phyloP scores from a whole-genome alignment of 2,888 invertebrate species.

The Melipona beecheii region DNA sequence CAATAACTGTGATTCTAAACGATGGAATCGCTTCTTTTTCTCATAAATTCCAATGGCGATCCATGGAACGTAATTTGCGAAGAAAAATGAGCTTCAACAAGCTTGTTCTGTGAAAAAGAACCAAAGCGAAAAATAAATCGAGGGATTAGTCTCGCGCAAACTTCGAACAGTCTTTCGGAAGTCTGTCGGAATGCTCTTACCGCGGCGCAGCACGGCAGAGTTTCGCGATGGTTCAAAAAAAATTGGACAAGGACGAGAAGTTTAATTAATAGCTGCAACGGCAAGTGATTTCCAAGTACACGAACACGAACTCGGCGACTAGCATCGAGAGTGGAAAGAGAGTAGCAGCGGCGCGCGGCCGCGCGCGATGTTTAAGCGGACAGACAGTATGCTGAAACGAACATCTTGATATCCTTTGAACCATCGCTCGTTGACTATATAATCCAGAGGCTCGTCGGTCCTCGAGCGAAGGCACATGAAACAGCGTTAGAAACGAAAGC shows the following conservation, averaged over 20 bases:
- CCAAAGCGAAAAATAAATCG: neutral
- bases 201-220: neutral
- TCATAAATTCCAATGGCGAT: too few relatives aligned
- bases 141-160: neutral
- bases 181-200: constrained; percentile 16
- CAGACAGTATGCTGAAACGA: constrained; percentile 51
- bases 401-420: constrained; percentile 66
- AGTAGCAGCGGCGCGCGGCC: constrained; percentile 8
- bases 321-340: constrained; percentile 11
- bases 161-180: neutral
- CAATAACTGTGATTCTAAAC: too few relatives aligned
- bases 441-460: constrained; percentile 43
- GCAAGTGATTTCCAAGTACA: constrained; percentile 44
- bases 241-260: constrained; percentile 42
- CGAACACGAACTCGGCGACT: constrained; percentile 36
- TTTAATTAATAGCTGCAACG: constrained; percentile 59
- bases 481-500: neutral
- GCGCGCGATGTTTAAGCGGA: constrained; percentile 48
- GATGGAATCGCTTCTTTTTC: too few relatives aligned
- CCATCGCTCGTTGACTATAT: constrained; percentile 60
- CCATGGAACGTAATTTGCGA: too few relatives aligned
- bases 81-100: neutral
- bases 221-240: constrained; percentile 19
- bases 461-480: constrained; percentile 25
- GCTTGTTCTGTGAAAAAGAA: neutral